Conservation (phyloP, 1,140 invertebrate species). For the Cydia amplana region DNA sequence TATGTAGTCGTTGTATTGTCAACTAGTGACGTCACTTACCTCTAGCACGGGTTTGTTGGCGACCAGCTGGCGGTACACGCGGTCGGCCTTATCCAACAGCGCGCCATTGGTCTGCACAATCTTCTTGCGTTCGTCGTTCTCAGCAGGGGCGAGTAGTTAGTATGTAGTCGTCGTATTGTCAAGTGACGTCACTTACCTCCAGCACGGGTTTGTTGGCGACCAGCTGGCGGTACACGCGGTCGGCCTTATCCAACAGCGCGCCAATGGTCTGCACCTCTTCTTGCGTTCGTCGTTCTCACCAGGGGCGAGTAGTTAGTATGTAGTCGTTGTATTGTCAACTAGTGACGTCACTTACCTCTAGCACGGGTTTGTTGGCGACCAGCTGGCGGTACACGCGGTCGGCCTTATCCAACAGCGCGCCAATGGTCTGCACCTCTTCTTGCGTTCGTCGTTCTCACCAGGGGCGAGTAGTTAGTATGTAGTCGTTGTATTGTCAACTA, state of each 20-base stretch:
- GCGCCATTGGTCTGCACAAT: slow-evolving; percentile 94
- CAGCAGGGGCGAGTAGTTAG: slow-evolving; percentile 94
- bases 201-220: slow-evolving; percentile 93
- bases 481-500: not conserved
- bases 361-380: slow-evolving; percentile 91
- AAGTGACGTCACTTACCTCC: slow-evolving; percentile 80
- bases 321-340: not conserved
- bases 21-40: slow-evolving; percentile 59
- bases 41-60: slow-evolving; percentile 94
- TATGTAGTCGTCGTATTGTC: slow-evolving; percentile 87
- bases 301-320: too few species aligned
- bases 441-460: too few species aligned
- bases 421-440: slow-evolving; percentile 95
- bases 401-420: slow-evolving; percentile 94
- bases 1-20: slow-evolving; percentile 86
- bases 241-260: slow-evolving; percentile 94
- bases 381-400: slow-evolving; percentile 96
- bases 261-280: slow-evolving; percentile 95
- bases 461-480: too few species aligned
- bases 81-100: slow-evolving; percentile 95
- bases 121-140: slow-evolving; percentile 97
- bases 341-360: slow-evolving; percentile 82
- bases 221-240: slow-evolving; percentile 94
- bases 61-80: slow-evolving; percentile 94
- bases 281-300: too few species aligned